phyloP scores from a whole-genome alignment of 2,888 invertebrate species.

The Platycheirus albimanus region DNA sequence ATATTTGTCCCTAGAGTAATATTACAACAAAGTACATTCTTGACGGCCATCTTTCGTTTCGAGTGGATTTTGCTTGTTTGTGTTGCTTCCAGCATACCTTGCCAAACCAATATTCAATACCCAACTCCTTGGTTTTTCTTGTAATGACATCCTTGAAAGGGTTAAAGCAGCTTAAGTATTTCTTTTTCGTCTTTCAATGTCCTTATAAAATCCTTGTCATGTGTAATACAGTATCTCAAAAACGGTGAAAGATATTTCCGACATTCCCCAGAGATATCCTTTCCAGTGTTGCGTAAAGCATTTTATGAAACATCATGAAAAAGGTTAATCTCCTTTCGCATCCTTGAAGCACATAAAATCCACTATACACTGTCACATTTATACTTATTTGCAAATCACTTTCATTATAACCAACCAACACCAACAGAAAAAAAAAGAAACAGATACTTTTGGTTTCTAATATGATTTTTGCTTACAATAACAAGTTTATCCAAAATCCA shows the following conservation, averaged over 20 bases:
- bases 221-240: no score
- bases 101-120: no score
- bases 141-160: no score
- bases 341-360: neutral
- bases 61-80: no score
- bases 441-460: neutral
- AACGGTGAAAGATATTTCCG: neutral
- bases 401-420: neutral
- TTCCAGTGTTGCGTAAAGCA: neutral
- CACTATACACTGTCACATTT: neutral
- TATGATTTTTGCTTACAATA: conserved; percentile 16
- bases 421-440: neutral
- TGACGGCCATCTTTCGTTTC: no score
- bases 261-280: neutral
- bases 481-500: conserved; percentile 45
- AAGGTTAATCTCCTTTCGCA: neutral
- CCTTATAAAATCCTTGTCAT: no score
- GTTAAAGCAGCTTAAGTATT: no score
- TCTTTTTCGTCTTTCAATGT: no score
- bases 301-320: neutral
- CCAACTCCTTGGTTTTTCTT: no score
- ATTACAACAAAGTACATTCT: no score
- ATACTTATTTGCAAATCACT: conserved; percentile 10
- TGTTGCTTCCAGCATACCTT: no score
- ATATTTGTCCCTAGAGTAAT: no score